Percentiles rank a stretch among this genome's conserved stretches.
Evolutionary conservation across 2,888 invertebrate species (phyloP).

Genomic region (Perdita meconis): DNA sequence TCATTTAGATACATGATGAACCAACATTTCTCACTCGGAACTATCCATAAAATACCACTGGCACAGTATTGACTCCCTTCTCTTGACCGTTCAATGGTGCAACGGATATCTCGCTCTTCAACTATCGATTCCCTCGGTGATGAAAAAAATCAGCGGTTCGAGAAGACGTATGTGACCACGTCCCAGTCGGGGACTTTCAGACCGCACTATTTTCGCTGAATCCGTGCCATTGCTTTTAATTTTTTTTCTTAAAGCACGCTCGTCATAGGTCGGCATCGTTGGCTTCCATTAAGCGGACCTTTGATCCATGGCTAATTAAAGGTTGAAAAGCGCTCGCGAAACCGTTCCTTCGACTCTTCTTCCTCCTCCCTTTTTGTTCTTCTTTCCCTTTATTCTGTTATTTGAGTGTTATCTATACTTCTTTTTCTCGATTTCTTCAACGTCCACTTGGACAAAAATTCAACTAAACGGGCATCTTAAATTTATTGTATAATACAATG

Average conservation of each 20-base stretch:
- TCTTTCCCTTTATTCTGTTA: slow-evolving; percentile 7
- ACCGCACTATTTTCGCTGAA: slow-evolving; percentile 29
- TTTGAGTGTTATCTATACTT: background rate
- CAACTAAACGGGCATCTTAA: background rate
- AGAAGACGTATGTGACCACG: slow-evolving; percentile 31
- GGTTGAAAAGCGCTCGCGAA: slow-evolving; percentile 49
- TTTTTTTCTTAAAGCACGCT: slow-evolving; percentile 45
- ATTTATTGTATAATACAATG: too few relatives aligned
- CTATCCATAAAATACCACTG: too few relatives aligned
- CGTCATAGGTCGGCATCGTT: slow-evolving; percentile 53
- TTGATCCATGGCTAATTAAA: slow-evolving; percentile 73
- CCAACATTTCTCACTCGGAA: too few relatives aligned
- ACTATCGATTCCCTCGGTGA: slow-evolving; percentile 1
- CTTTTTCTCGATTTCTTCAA: background rate
- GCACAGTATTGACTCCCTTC: background rate
- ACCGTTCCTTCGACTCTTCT: slow-evolving; percentile 30
- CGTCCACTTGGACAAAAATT: slow-evolving; percentile 17
- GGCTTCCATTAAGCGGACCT: slow-evolving; percentile 70
- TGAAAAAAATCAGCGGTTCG: slow-evolving; percentile 26
- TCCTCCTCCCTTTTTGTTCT: background rate
- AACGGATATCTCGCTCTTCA: slow-evolving; percentile 7
- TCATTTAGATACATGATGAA: too few relatives aligned
- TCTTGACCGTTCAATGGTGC: background rate
- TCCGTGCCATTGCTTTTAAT: slow-evolving; percentile 37
- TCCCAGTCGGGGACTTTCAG: slow-evolving; percentile 38